A percentile compares a stretch with the other conserved stretches of the same genome.
phyloP scores from a whole-genome alignment of 2,888 invertebrate genomes.

The Ecliptopera silaceata region DNA sequence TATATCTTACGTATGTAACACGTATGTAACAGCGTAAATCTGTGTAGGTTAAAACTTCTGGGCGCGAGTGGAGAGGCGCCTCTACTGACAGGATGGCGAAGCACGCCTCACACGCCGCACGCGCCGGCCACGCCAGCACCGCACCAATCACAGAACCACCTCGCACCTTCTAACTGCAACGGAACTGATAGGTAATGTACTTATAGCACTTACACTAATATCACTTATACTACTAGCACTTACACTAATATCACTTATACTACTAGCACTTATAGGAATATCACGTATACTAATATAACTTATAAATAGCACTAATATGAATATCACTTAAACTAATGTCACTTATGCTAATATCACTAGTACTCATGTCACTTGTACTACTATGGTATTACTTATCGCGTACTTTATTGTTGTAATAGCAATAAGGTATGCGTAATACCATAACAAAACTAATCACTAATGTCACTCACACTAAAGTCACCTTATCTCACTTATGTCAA shows the following conservation, averaged over 20 bases:
- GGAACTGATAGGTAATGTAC: conserved; percentile 66
- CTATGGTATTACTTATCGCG: too few relatives aligned
- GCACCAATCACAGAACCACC: conserved; percentile 78
- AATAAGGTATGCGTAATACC: too few relatives aligned
- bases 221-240: not conserved
- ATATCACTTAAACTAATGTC: not conserved
- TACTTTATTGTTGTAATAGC: too few relatives aligned
- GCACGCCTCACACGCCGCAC: conserved; percentile 76
- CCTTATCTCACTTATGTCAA: too few relatives aligned
- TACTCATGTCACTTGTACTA: not conserved
- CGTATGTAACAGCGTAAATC: conserved; percentile 9
- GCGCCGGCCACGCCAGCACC: conserved; percentile 77
- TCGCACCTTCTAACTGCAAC: conserved; percentile 74
- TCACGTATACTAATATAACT: not conserved
- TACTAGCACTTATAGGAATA: not conserved
- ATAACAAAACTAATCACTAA: too few relatives aligned
- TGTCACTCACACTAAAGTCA: too few relatives aligned
- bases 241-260: not conserved
- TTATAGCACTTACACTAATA: not conserved
- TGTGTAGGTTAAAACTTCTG: conserved; percentile 85
- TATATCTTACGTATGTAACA: too few relatives aligned
- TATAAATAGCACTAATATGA: too few relatives aligned
- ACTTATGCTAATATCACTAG: not conserved
- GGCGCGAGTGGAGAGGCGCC: conserved; percentile 90
- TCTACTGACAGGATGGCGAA: conserved; percentile 87